Conservation (phyloP, 2,797 vertebrate genomes). For the Phrynocephalus vlangalii region DNA sequence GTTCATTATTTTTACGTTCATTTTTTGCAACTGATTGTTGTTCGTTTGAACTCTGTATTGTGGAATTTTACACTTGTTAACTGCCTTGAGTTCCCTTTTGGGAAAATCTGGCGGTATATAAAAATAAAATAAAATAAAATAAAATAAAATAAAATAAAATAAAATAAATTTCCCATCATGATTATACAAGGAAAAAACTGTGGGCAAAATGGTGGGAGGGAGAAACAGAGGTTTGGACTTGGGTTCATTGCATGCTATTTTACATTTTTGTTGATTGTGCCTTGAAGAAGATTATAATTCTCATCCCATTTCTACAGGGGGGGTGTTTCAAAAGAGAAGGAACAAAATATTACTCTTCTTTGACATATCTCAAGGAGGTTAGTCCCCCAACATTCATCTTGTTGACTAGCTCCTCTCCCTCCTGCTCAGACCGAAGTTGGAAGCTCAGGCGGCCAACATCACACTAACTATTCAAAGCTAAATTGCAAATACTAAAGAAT, state of each 20-base stretch:
- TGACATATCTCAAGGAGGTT: neutral
- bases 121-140: too few relatives aligned
- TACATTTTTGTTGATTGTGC: neutral
- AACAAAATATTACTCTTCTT: neutral
- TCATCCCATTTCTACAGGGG: neutral
- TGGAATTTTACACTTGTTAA: too few relatives aligned
- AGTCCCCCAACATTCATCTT: neutral
- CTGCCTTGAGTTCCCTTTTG: too few relatives aligned
- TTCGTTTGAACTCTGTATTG: too few relatives aligned
- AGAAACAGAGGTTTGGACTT: neutral
- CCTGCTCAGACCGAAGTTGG: neutral
- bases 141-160: too few relatives aligned
- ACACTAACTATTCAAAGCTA: neutral
- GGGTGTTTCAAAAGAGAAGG: neutral
- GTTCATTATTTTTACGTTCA: too few relatives aligned
- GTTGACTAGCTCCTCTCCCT: neutral
- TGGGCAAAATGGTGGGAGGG: neutral
- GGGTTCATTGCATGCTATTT: neutral
- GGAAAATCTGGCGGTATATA: too few relatives aligned
- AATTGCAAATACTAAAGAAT: neutral
- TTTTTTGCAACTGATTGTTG: too few relatives aligned
- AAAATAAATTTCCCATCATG: neutral
- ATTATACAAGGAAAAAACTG: neutral
- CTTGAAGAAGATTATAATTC: neutral
- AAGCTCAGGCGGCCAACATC: neutral